Conservation (phyloP, 1,140 invertebrate genomes). For the Metaphire vulgaris region DNA sequence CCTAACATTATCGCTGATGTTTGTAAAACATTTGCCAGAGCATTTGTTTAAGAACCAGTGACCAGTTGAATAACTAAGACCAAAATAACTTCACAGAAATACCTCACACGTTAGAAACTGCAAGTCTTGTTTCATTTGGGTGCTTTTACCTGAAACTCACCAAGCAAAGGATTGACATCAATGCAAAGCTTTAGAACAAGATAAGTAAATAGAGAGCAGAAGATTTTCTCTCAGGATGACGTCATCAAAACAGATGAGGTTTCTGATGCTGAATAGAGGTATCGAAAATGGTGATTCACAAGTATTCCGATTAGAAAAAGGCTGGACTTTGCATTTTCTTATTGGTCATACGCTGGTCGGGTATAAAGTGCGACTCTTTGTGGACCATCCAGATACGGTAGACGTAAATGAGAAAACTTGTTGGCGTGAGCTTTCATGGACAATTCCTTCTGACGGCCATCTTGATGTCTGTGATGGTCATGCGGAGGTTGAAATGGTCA, state of each 20-base stretch:
- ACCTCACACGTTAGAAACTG: too few relatives aligned
- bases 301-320: neutral
- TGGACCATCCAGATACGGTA: conserved; percentile 66
- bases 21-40: too few relatives aligned
- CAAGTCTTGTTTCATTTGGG: too few relatives aligned
- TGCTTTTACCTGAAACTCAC: too few relatives aligned
- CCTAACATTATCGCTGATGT: too few relatives aligned
- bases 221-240: neutral
- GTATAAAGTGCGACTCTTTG: conserved; percentile 66
- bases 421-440: conserved; percentile 53
- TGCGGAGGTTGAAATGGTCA: conserved; percentile 58
- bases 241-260: neutral
- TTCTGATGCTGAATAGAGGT: neutral
- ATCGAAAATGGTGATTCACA: neutral
- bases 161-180: too few relatives aligned
- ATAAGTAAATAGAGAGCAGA: too few relatives aligned
- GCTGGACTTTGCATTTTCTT: conserved; percentile 65
- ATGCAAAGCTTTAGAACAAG: too few relatives aligned
- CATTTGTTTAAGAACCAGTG: too few relatives aligned
- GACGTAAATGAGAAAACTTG: conserved; percentile 44
- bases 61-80: too few relatives aligned
- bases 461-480: conserved; percentile 61
- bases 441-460: conserved; percentile 50
- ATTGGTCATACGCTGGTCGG: conserved; percentile 77
- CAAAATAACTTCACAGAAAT: too few relatives aligned